A percentile compares a stretch with the other conserved stretches of the same genome.
These are phyloP conservation scores for Arizona elegans DNA, from an alignment of 2,113 vertebrate species.

Conservation along the genomic window DNA sequence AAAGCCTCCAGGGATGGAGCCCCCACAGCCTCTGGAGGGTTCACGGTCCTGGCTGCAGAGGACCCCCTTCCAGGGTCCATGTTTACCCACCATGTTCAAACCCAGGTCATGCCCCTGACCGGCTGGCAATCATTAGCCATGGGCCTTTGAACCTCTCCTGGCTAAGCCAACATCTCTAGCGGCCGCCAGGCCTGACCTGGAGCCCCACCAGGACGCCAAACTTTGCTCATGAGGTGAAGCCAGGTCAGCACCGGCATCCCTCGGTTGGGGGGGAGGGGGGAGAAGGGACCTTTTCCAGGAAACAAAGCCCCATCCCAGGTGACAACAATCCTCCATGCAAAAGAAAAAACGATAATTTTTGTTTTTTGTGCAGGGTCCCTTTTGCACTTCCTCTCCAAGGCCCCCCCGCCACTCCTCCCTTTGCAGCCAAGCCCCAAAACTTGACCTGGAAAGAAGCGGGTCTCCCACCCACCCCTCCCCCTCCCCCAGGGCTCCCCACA, in stretches of 20 bases:
- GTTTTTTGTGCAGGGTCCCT: no score
- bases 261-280: rapidly evolving
- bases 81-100: background rate
- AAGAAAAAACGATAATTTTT: no score
- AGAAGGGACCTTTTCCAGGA: background rate
- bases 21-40: no score
- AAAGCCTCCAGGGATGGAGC: background rate
- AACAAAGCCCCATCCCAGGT: background rate
- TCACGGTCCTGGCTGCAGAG: background rate
- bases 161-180: background rate
- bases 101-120: background rate
- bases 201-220: background rate
- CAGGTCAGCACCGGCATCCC: background rate
- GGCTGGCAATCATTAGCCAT: background rate
- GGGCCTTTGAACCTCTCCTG: background rate
- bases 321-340: no score
- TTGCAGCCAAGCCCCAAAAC: background rate
- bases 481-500: no score
- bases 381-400: background rate
- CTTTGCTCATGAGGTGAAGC: background rate
- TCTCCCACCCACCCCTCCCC: no score
- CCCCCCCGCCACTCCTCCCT: no score
- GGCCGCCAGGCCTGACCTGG: background rate
- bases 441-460: background rate
- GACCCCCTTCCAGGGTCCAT: background rate